Percentiles rank a stretch among this genome's conserved stretches.
These are phyloP conservation scores for Agrotis ipsilon DNA, from an alignment of 2,888 invertebrate genomes.

Conservation along the genomic window DNA sequence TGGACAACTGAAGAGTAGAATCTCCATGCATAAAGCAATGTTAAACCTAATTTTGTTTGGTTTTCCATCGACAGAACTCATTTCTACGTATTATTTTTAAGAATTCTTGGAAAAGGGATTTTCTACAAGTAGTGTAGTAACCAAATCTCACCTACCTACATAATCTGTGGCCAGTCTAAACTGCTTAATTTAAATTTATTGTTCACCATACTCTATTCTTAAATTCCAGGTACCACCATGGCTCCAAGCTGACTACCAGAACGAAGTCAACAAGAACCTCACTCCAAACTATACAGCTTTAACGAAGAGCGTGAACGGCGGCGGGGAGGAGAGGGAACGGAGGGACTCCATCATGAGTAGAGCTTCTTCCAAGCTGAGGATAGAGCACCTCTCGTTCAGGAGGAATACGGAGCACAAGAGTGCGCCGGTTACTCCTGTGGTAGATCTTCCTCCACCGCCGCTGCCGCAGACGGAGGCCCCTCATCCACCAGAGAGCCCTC, in stretches of 20 bases:
- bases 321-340: slow-evolving; percentile 84
- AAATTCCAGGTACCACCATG: slow-evolving; percentile 93
- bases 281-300: slow-evolving; percentile 87
- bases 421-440: slow-evolving; percentile 80
- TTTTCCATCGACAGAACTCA: no score
- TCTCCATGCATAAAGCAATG: no score
- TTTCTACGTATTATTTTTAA: no score
- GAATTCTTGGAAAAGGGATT: no score
- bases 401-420: slow-evolving; percentile 79
- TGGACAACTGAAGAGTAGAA: no score
- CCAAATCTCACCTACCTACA: no score
- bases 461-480: slow-evolving; percentile 74
- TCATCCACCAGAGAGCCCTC: slow-evolving; percentile 85
- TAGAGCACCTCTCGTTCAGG: slow-evolving; percentile 86
- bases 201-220: neutral
- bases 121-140: no score
- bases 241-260: slow-evolving; percentile 93
- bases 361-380: slow-evolving; percentile 86
- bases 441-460: slow-evolving; percentile 72
- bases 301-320: slow-evolving; percentile 82
- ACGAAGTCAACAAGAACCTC: slow-evolving; percentile 88
- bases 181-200: neutral
- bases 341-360: slow-evolving; percentile 87
- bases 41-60: no score
- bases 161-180: no score